Conservation (phyloP, 2,888 invertebrate genomes). For the Cephus pulcher region DNA sequence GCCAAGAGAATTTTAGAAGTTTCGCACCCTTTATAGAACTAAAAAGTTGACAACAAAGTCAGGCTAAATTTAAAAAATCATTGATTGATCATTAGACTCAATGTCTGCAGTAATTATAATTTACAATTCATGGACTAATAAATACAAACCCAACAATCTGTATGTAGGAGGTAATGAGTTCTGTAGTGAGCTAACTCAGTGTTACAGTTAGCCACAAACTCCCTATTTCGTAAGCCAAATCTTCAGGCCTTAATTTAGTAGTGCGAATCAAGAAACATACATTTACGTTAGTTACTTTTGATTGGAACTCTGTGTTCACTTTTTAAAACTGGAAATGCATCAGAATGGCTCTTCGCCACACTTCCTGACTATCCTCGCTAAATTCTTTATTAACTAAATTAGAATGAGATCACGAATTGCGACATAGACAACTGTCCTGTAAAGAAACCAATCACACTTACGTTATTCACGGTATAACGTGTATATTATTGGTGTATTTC, state of each 20-base stretch:
- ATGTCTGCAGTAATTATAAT: background rate
- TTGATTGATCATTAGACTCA: background rate
- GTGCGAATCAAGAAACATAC: background rate
- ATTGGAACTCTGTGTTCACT: background rate
- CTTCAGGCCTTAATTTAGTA: background rate
- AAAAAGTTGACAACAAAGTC: background rate
- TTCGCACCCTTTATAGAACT: background rate
- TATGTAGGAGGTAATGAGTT: background rate
- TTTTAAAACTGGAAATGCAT: background rate
- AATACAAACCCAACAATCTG: background rate
- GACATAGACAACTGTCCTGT: background rate
- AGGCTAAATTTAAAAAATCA: background rate
- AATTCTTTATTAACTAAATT: background rate
- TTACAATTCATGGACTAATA: background rate
- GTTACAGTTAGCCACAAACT: background rate
- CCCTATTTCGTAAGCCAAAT: background rate
- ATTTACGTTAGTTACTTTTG: background rate
- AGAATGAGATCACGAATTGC: constrained; percentile 16
- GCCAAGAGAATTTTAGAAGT: too few species aligned
- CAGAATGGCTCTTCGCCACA: background rate
- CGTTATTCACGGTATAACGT: background rate
- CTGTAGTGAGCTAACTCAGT: background rate
- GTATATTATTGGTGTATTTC: background rate
- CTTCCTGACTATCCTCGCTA: background rate
- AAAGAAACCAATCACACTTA: background rate